Evolutionary conservation across 2,888 invertebrate genomes (phyloP).

Genomic region (Acleris laterana): DNA sequence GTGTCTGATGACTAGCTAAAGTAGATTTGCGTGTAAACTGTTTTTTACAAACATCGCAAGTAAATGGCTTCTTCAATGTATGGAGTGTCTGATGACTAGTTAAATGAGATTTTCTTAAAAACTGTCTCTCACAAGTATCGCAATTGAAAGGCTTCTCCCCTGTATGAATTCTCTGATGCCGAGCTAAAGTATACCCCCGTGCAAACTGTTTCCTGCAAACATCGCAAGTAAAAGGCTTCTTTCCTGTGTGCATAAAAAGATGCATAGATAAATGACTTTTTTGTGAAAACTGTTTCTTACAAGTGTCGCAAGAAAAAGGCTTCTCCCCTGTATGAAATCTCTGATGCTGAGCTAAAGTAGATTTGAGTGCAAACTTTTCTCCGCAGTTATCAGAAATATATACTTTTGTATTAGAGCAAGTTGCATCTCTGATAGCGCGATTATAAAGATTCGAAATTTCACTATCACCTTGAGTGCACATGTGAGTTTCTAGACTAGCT

Average conservation of each 20-base stretch:
- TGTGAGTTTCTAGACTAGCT: no score
- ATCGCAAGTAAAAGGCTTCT: not conserved
- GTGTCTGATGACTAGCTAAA: not conserved
- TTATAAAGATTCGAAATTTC: no score
- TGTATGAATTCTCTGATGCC: not conserved
- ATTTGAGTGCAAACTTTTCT: no score
- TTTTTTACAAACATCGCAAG: no score
- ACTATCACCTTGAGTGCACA: no score
- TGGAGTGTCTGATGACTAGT: not conserved
- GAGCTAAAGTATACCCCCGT: not conserved
- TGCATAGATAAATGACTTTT: not conserved
- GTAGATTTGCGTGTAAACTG: not conserved
- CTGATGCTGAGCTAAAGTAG: not conserved
- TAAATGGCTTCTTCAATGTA: no score
- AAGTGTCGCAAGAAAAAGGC: not conserved
- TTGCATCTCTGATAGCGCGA: no score
- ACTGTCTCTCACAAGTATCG: not conserved
- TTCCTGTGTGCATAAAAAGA: no score
- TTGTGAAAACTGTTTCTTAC: not conserved
- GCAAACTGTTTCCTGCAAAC: no score
- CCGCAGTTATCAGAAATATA: no score
- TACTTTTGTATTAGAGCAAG: no score
- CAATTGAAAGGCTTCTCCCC: not conserved
- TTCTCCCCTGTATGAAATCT: not conserved
- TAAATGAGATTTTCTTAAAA: not conserved